Evolutionary conservation across 2,888 invertebrate species (phyloP), one percentile per base, ranked within the genome.

Genomic region (Drosophila aldrichi): DNA sequence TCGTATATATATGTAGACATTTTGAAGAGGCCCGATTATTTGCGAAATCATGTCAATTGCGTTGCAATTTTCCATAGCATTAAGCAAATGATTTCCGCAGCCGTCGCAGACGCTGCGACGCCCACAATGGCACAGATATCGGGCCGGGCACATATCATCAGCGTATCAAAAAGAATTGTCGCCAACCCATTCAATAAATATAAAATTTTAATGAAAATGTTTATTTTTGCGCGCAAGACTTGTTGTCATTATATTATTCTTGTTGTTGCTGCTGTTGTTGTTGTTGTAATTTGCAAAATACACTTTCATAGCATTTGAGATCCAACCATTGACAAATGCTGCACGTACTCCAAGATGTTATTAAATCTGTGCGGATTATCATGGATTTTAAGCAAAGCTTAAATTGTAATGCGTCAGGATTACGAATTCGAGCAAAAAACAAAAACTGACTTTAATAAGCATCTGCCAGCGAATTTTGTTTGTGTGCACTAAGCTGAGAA

Each of bases 1-100:
- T 29, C 8, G n/a, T n/a, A 40, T 72, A 67, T 76, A 63, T 57
- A 59, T 58, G 44, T 41, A 43, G 34, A 57, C 48, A 49, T 55
- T 38, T 2, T 52, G 46, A 20, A 46, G 64, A 25, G 48, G 20
- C 55, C 29, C 41, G 46, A 55, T 69, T 81, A 70, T 82, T 69
- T 77, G 62, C 49, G 58, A 72, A 85, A 77, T 81, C 79, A 79
- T 89, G 84, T 83, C 84, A 85, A 85, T 88, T 88, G 89, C 89
- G 61, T 57, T 69, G 73, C 80, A 70, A 56, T 76, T 68, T 61
- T 68, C 49, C n/a, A 36, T 44, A 46, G 60, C 44, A 67, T 52
- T 51, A 59, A 66, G 67, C 25, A 55, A 72, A 70, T 58, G 59
- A 88, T 84, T 84, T 84, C 81, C 86, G 85, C 77, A 69, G 77